These are phyloP conservation scores for Enteromius radiatus DNA, from an alignment of 2,797 vertebrate genomes.

Conservation along the genomic window DNA sequence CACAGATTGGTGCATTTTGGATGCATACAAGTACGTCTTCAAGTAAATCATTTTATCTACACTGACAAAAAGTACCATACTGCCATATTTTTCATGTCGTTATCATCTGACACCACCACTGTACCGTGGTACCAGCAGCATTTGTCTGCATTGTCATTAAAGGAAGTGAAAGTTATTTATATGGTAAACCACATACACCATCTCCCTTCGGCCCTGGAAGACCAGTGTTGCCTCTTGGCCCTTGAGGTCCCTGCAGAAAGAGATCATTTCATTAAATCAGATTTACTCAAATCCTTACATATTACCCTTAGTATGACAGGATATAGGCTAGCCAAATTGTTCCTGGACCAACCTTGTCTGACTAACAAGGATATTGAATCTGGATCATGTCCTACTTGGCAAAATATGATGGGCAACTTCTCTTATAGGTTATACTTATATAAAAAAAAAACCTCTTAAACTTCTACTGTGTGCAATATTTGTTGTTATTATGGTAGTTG, in stretches of 20 bases:
- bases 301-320: not conserved
- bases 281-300: not conserved
- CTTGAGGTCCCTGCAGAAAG: conserved; percentile 83
- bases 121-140: not conserved
- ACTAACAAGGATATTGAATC: not conserved
- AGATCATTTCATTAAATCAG: conserved; percentile 8
- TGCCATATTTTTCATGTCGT: not conserved
- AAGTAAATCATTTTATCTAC: not conserved
- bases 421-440: not conserved
- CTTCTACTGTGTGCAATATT: conserved; percentile 1
- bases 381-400: not conserved
- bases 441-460: not conserved
- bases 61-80: not conserved
- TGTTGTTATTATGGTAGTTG: not conserved
- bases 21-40: not conserved
- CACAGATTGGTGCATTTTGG: conserved; percentile 32
- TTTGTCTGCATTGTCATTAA: not conserved
- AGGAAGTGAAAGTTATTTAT: not conserved
- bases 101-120: not conserved
- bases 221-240: conserved; percentile 90
- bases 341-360: not conserved
- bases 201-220: conserved; percentile 95
- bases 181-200: conserved; percentile 76
- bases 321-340: not conserved
- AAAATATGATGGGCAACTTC: not conserved